These are phyloP conservation scores for Haliclona indistincta DNA, from an alignment of 37 sponge, comb jelly and placozoan species.

Conservation along the genomic window DNA sequence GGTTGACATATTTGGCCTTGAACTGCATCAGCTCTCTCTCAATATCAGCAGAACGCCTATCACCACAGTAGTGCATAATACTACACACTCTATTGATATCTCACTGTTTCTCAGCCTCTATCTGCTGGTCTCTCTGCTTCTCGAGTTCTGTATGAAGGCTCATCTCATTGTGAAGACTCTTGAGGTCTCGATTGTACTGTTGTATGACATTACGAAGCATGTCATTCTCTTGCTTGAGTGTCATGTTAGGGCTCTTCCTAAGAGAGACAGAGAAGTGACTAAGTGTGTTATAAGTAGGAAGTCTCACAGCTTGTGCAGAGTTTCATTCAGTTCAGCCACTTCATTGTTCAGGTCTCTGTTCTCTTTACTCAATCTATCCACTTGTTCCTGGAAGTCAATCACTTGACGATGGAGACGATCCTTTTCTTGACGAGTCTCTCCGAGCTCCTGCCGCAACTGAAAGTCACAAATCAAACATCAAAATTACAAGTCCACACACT, in stretches of 20 bases:
- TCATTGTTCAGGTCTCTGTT: constrained; percentile 25
- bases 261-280: background rate
- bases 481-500: background rate
- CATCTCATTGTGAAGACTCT: constrained; percentile 29
- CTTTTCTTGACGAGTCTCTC: background rate
- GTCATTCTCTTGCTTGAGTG: constrained; percentile 35
- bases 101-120: constrained; percentile 38
- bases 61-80: background rate
- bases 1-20: constrained; percentile 39
- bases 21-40: constrained; percentile 36
- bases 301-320: constrained; percentile 27
- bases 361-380: constrained; percentile 12
- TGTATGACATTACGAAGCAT: constrained; percentile 28
- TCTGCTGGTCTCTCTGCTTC: constrained; percentile 11
- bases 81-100: background rate
- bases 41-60: constrained; percentile 14
- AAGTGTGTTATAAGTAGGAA: background rate
- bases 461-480: background rate
- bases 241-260: constrained; percentile 19
- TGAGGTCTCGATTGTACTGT: constrained; percentile 31
- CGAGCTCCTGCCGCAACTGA: background rate
- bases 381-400: background rate
- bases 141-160: constrained; percentile 36
- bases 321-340: constrained; percentile 25
- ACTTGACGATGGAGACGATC: constrained; percentile 27